Percentiles rank a stretch among this genome's conserved stretches.
phyloP scores from a whole-genome alignment of 2,888 invertebrate genomes.

The Drosophila cyrtoloma region DNA sequence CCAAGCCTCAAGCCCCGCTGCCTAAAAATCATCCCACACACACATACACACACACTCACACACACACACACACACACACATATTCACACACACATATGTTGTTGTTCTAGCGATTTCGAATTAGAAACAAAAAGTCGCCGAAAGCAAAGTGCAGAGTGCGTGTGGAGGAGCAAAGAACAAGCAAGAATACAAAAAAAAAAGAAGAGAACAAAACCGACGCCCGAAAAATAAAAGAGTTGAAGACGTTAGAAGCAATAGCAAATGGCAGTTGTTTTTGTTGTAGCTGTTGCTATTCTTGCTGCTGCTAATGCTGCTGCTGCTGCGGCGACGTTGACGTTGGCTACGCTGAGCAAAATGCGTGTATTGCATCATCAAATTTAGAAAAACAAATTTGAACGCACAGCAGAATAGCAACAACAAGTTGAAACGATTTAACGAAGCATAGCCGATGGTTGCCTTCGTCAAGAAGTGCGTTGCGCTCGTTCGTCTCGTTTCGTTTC shows the following conservation, averaged over 20 bases:
- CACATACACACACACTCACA: conserved; percentile 22
- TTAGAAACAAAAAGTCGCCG: conserved; percentile 52
- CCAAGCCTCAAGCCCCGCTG: conserved; percentile 8
- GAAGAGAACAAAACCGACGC: conserved; percentile 23
- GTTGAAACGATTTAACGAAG: conserved; percentile 51
- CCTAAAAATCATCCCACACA: neutral
- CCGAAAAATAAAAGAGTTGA: conserved; percentile 40
- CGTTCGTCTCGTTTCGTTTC: conserved; percentile 5
- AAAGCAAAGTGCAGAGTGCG: conserved; percentile 76
- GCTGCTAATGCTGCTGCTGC: conserved; percentile 11
- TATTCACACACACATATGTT: conserved; percentile 15
- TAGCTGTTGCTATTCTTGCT: conserved; percentile 31
- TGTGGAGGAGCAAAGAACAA: conserved; percentile 40
- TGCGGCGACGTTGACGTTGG: conserved; percentile 16
- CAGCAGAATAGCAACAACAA: conserved; percentile 30
- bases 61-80: conserved; percentile 18
- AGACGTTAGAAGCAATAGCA: conserved; percentile 24
- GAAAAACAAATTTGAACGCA: conserved; percentile 75
- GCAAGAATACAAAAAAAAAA: conserved; percentile 16
- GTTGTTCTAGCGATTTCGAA: conserved; percentile 47
- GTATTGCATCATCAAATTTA: conserved; percentile 79
- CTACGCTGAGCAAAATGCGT: conserved; percentile 62
- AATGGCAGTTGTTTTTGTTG: neutral
- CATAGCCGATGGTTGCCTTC: conserved; percentile 48
- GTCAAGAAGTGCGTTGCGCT: conserved; percentile 17